Evolutionary conservation across 2,797 vertebrate genomes (phyloP).

Genomic region (Halcyon leucocephala): DNA sequence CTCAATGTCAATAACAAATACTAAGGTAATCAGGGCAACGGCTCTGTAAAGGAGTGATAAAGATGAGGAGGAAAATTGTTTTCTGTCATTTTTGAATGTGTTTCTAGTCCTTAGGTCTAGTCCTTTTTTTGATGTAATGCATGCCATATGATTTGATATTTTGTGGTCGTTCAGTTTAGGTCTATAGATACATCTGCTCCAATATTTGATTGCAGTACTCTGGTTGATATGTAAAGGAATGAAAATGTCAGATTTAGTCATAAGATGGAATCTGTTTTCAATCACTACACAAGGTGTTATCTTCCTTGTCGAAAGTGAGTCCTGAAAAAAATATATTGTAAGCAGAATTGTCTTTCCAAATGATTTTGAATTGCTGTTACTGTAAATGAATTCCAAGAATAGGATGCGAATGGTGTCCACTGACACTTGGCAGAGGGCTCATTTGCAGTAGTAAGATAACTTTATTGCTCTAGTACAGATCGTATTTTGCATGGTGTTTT

Average conservation of each 20-base stretch:
- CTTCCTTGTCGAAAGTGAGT: conserved; percentile 7
- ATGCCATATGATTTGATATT: not conserved
- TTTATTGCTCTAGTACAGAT: not conserved
- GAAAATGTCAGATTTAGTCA: conserved; percentile 23
- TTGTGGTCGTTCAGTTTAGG: not conserved
- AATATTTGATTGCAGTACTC: not conserved
- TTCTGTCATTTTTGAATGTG: conserved; percentile 22
- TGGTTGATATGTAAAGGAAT: not conserved
- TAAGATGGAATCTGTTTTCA: conserved; percentile 27
- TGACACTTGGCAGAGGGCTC: not conserved
- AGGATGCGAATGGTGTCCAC: not conserved
- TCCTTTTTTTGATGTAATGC: not conserved
- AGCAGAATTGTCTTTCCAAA: conserved; percentile 8
- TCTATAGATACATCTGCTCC: not conserved
- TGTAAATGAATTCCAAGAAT: not conserved
- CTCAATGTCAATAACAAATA: not conserved
- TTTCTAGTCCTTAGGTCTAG: not conserved
- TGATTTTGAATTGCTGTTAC: not conserved
- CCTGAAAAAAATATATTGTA: not conserved
- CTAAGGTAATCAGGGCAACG: not conserved
- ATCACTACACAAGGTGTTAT: conserved; percentile 23
- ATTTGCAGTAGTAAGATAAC: not conserved
- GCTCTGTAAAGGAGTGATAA: not conserved
- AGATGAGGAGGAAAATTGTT: conserved; percentile 14
- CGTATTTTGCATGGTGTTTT: not conserved